Conservation (phyloP, 2,113 vertebrate genomes). For the Amia ocellicauda region DNA sequence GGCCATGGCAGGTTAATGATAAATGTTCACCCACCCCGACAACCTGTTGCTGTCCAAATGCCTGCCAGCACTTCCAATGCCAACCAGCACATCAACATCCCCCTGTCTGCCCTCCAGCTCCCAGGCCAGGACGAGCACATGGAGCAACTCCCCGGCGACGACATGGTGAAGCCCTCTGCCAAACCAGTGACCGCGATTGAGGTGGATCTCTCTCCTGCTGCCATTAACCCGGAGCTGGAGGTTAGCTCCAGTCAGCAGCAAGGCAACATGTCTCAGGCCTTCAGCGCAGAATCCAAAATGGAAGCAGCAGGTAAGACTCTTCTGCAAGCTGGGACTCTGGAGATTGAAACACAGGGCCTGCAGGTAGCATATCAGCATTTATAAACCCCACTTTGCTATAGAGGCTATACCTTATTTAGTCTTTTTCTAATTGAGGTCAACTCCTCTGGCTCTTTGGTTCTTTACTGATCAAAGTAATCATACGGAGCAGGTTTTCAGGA, state of each 20-base stretch:
- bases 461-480: no score
- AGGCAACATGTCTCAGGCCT: slow-evolving; percentile 34
- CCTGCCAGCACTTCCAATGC: slow-evolving; percentile 52
- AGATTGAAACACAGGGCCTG: neutral
- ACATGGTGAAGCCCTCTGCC: slow-evolving; percentile 48
- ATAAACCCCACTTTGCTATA: no score
- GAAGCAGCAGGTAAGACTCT: slow-evolving; percentile 71
- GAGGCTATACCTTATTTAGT: no score
- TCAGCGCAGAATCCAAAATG: slow-evolving; percentile 51
- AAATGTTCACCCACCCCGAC: neutral
- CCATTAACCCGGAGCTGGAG: slow-evolving; percentile 66
- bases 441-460: no score
- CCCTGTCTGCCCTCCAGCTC: slow-evolving; percentile 67
- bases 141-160: slow-evolving; percentile 59
- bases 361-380: no score
- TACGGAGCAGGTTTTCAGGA: no score
- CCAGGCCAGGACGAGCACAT: slow-evolving; percentile 68
- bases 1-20: slow-evolving; percentile 18
- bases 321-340: neutral
- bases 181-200: slow-evolving; percentile 54
- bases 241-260: slow-evolving; percentile 75
- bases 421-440: no score
- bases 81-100: slow-evolving; percentile 68
- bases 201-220: slow-evolving; percentile 56
- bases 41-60: slow-evolving; percentile 35